Conservation (phyloP, 2,888 invertebrate genomes). For the Ornithoptera alexandrae region DNA sequence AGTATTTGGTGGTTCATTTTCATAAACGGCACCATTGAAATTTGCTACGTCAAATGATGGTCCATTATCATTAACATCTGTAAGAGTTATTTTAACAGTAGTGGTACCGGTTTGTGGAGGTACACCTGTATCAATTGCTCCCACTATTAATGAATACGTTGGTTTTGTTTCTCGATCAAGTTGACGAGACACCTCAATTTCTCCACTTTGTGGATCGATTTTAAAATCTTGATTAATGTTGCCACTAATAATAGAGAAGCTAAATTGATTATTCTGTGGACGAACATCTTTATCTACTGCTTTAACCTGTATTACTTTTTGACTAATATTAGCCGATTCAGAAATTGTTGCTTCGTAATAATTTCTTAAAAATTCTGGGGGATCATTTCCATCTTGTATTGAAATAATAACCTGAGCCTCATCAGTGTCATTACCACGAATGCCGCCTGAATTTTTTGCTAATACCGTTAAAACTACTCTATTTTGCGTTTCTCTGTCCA, state of each 20-base stretch:
- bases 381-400: constrained; percentile 97
- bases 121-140: constrained; percentile 92
- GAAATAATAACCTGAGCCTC: constrained; percentile 96
- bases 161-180: constrained; percentile 91
- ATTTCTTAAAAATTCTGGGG: constrained; percentile 92
- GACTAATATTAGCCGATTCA: constrained; percentile 88
- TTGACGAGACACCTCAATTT: constrained; percentile 86
- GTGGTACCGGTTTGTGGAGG: constrained; percentile 96
- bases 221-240: constrained; percentile 91
- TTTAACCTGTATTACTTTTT: constrained; percentile 87
- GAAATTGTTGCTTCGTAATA: constrained; percentile 89
- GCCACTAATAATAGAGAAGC: constrained; percentile 92
- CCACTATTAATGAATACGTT: constrained; percentile 87
- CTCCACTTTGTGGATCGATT: constrained; percentile 91
- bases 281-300: constrained; percentile 95
- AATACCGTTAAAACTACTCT: constrained; percentile 93
- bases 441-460: constrained; percentile 96
- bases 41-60: constrained; percentile 88
- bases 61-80: constrained; percentile 96
- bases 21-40: constrained; percentile 88
- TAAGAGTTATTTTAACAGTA: constrained; percentile 87
- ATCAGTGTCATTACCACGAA: constrained; percentile 96
- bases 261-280: constrained; percentile 94
- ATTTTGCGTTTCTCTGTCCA: constrained; percentile 93
- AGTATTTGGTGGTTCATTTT: constrained; percentile 92